Evolutionary conservation across 2,888 invertebrate species (phyloP), one percentile per base, ranked within the genome.

Genomic region (Rhingia rostrata): DNA sequence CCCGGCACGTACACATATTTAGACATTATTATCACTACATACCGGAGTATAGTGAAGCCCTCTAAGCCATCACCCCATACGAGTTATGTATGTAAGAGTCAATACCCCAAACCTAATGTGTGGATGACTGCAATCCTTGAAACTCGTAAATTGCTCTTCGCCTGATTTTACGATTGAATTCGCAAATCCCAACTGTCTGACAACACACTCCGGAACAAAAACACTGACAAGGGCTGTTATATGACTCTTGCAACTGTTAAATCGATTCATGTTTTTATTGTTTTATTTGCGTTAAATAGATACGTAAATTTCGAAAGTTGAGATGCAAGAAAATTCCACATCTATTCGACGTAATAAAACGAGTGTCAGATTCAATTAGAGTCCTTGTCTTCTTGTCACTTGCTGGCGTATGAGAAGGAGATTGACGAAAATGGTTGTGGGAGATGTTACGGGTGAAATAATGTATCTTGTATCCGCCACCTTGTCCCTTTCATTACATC

Each of bases 351-450:
- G 69, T 69, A 69, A 70, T 80, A 84, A 84, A 84, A 74, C 66
- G 69, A 84, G 84, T 84, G 84, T 80, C 80, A 75, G 66, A 84
- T 84, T 80, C 84, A 84, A 84, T 84, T 84, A 84, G 80, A 84
- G 60, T 70, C 41, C 70, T 79, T 84, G 79, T 84, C 74, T 69
- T 54, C 74, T 60, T 80, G 79, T 83, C 83, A 83, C 43, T 54
- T 60, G 7, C 49, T 39, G 35, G 37, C 39, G 30, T 49, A 35
- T 51, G 9, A n/a, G 53, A 30, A 33, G 45, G 32, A 39, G 54
- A 43, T 35, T 7, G 49, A 5, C 45, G 32, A 35, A 7, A 9
- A 37, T 35, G 14, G 41, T n/a, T 78, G 35, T 32, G 53, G 32
- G 53, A 30, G 3, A 7, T 6, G 4, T 32, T 33, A 10, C 4